These are phyloP conservation scores for Brachymystax lenok DNA, from an alignment of 2,797 vertebrate species.

Conservation along the genomic window DNA sequence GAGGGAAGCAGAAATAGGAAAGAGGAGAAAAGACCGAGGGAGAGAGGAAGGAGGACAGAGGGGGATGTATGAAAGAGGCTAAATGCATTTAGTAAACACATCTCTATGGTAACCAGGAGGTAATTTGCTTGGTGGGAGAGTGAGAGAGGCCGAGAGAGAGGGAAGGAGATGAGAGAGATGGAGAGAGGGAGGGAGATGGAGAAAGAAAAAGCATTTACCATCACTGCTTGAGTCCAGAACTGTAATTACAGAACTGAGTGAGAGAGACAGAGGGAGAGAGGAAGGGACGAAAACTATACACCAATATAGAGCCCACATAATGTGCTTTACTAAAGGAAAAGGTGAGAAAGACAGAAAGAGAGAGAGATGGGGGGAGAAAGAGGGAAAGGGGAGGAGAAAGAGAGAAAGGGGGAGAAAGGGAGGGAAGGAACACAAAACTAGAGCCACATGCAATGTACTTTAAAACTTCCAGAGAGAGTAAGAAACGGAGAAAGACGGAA, in stretches of 20 bases:
- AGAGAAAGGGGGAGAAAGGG: slow-evolving; percentile 18
- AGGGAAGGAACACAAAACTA: background rate
- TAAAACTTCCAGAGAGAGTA: slow-evolving; percentile 20
- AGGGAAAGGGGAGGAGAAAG: slow-evolving; percentile 35
- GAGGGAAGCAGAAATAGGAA: slow-evolving; percentile 31
- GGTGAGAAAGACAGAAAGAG: slow-evolving; percentile 40
- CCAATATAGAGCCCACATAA: slow-evolving; percentile 42
- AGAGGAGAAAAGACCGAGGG: slow-evolving; percentile 20
- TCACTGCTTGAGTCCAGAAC: slow-evolving; percentile 81
- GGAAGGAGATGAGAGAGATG: slow-evolving; percentile 69
- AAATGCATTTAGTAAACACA: slow-evolving; percentile 79
- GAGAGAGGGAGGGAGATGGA: slow-evolving; percentile 72
- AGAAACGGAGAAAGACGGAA: background rate
- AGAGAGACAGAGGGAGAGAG: slow-evolving; percentile 38
- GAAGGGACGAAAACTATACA: slow-evolving; percentile 32
- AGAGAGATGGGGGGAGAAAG: slow-evolving; percentile 27
- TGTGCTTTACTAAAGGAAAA: slow-evolving; percentile 57
- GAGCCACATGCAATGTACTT: background rate
- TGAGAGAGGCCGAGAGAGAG: slow-evolving; percentile 57
- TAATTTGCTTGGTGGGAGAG: slow-evolving; percentile 79
- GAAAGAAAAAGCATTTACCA: slow-evolving; percentile 77
- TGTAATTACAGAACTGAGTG: slow-evolving; percentile 78
- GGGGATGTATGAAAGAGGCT: slow-evolving; percentile 56
- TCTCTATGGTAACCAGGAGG: slow-evolving; percentile 81
- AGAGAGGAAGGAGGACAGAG: slow-evolving; percentile 18